A percentile compares a stretch with the other conserved stretches of the same genome.
phyloP scores from a whole-genome alignment of 53 echinoderm and acorn worm species.

The Echinometra lucunter region DNA sequence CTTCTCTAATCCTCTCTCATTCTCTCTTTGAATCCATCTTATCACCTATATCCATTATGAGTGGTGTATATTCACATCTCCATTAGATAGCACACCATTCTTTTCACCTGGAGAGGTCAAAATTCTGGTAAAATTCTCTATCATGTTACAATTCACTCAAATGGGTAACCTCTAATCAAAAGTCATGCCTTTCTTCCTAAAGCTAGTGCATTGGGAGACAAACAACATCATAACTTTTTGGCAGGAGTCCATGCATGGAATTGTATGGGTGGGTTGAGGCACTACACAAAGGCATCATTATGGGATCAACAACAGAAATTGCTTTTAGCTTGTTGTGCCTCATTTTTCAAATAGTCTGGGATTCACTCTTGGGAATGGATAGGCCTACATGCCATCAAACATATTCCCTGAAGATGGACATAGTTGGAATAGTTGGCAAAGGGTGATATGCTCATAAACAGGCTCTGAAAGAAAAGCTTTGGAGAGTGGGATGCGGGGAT shows the following conservation, averaged over 20 bases:
- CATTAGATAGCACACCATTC: neutral
- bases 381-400: neutral
- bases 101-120: neutral
- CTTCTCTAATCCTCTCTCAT: neutral
- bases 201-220: neutral
- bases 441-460: neutral
- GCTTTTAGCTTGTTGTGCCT: neutral
- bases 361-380: neutral
- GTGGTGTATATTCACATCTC: constrained; percentile 22
- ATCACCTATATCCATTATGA: neutral
- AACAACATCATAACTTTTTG: neutral
- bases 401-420: constrained; percentile 31
- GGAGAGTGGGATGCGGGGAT: neutral
- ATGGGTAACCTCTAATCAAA: neutral
- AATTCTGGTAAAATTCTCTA: neutral
- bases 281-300: neutral
- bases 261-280: neutral
- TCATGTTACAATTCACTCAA: neutral
- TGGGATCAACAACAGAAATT: neutral
- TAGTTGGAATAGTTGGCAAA: constrained; percentile 31
- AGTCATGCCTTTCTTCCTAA: neutral
- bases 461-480: constrained; percentile 16
- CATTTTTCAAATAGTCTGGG: constrained; percentile 39
- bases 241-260: neutral
- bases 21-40: neutral